Evolutionary conservation across 1,140 invertebrate genomes (phyloP).

Genomic region (Drosophila sp.): DNA sequence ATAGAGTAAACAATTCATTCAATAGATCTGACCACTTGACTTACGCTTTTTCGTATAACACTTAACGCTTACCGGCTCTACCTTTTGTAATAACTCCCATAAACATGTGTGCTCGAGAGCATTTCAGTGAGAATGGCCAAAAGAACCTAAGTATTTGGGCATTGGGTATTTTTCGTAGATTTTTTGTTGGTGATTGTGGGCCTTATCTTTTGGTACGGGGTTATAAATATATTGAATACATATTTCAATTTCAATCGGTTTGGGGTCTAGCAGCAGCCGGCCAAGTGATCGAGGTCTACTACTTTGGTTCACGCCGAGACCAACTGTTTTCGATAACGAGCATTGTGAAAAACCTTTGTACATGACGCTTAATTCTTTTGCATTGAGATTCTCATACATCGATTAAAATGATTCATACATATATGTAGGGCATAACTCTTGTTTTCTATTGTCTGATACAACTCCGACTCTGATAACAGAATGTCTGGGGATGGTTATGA

Average conservation of each 20-base stretch:
- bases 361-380: conserved; percentile 29
- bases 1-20: neutral
- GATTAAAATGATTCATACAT: conserved; percentile 41
- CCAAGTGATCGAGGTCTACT: conserved; percentile 2
- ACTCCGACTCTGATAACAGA: neutral
- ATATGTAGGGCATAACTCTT: neutral
- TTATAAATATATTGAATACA: conserved; percentile 24
- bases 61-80: neutral
- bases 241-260: conserved; percentile 27
- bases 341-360: conserved; percentile 45
- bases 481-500: neutral
- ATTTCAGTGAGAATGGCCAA: conserved; percentile 22
- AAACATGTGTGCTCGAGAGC: conserved; percentile 18
- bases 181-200: conserved; percentile 25
- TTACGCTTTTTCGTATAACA: neutral
- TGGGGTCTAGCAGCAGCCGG: conserved; percentile 33
- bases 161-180: conserved; percentile 17
- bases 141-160: conserved; percentile 17
- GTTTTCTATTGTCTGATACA: neutral
- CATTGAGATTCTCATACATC: conserved; percentile 31
- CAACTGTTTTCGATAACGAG: conserved; percentile 62
- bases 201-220: conserved; percentile 26
- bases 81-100: neutral
- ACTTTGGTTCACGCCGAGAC: conserved; percentile 47
- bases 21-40: conserved; percentile 5